Evolutionary conservation across 2,797 vertebrate genomes (phyloP).

Genomic region (Natrix natrix): DNA sequence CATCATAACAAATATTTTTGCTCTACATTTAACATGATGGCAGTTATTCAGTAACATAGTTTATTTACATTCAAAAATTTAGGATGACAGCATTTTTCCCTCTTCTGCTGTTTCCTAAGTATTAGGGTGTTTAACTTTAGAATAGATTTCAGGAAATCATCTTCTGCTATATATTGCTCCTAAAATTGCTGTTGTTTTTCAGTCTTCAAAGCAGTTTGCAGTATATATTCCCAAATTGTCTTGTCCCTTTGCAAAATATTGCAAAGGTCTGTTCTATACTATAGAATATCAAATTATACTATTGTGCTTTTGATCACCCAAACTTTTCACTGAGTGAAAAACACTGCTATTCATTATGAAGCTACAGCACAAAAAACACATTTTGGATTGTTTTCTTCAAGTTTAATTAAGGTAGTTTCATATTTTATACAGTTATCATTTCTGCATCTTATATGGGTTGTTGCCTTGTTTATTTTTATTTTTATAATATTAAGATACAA

Average conservation of each 20-base stretch:
- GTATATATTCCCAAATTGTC: background rate
- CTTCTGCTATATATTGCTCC: background rate
- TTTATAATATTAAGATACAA: background rate
- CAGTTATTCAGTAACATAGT: background rate
- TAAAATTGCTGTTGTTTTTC: background rate
- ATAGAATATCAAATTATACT: background rate
- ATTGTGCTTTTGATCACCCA: background rate
- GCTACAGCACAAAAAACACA: background rate
- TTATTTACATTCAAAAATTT: background rate
- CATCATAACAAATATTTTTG: background rate
- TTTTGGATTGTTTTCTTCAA: background rate
- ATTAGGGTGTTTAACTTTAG: background rate
- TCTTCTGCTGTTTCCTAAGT: background rate
- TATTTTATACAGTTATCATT: background rate
- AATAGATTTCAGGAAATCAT: background rate
- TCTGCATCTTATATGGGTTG: background rate
- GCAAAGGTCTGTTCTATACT: background rate
- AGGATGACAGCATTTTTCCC: background rate
- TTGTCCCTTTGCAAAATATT: background rate
- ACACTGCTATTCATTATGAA: background rate
- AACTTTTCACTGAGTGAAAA: background rate
- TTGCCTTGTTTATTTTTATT: background rate
- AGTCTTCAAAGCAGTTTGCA: background rate
- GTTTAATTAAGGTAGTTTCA: background rate
- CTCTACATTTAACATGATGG: background rate